Conservation (phyloP, 2,113 vertebrate species). For the Gracilinanus agilis region DNA sequence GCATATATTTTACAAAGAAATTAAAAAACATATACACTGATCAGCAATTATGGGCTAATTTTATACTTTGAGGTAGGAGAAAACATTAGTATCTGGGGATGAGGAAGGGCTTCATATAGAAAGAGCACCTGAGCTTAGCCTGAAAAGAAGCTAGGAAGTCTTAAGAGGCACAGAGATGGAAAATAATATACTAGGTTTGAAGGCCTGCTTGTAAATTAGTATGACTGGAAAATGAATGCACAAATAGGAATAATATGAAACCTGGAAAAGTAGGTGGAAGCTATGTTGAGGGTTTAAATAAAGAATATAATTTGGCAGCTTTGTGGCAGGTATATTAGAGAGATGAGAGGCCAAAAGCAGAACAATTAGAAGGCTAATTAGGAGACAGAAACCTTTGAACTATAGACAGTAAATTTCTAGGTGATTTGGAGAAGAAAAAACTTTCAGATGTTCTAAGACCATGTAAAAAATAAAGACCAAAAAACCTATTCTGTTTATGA, state of each 20-base stretch:
- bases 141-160: neutral
- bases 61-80: neutral
- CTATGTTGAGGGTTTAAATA: neutral
- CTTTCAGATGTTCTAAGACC: neutral
- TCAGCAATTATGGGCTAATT: neutral
- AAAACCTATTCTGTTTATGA: neutral
- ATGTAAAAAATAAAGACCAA: neutral
- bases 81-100: neutral
- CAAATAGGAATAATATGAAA: neutral
- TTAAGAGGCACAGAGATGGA: neutral
- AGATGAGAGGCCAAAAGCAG: neutral
- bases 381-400: neutral
- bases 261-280: neutral
- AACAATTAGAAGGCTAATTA: neutral
- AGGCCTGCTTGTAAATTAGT: neutral
- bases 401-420: neutral
- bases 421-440: neutral
- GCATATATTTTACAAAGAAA: neutral
- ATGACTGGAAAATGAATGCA: neutral
- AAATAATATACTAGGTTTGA: neutral
- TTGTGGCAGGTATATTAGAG: neutral
- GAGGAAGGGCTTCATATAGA: too few species aligned
- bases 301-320: neutral
- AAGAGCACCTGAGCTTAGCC: neutral
- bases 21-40: neutral